phyloP scores from a whole-genome alignment of 2,113 vertebrate species.

The Antidorcas marsupialis region DNA sequence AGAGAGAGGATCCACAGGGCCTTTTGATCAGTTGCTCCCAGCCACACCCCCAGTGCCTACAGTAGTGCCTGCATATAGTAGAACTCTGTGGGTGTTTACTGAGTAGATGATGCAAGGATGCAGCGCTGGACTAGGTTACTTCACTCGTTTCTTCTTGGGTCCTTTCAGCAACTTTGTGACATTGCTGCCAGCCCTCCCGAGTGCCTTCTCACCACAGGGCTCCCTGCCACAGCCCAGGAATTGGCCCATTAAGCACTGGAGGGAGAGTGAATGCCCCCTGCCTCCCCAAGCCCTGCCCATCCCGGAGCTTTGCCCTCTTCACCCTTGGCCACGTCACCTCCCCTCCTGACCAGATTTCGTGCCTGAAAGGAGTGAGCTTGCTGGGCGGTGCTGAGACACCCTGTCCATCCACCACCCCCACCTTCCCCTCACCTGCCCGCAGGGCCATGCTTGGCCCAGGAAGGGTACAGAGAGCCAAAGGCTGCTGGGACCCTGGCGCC shows the following conservation, averaged over 20 bases:
- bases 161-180: not conserved
- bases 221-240: not conserved
- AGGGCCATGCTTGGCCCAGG: not conserved
- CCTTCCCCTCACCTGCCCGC: not conserved
- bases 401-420: not conserved
- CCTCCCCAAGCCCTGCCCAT: not conserved
- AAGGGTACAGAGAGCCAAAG: not conserved
- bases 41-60: rapidly evolving
- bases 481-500: not conserved
- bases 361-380: not conserved
- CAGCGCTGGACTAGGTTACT: not conserved
- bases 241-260: not conserved
- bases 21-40: not conserved
- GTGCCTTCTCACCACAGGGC: not conserved
- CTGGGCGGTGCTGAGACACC: not conserved
- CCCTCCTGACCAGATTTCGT: not conserved
- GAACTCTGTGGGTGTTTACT: not conserved
- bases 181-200: not conserved
- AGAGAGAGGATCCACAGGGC: no score
- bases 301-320: not conserved
- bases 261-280: not conserved
- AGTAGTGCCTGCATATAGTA: no score
- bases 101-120: not conserved
- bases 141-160: not conserved
- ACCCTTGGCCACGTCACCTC: not conserved